Evolutionary conservation across 1,140 invertebrate genomes (phyloP).

Genomic region (Pantala flavescens): DNA sequence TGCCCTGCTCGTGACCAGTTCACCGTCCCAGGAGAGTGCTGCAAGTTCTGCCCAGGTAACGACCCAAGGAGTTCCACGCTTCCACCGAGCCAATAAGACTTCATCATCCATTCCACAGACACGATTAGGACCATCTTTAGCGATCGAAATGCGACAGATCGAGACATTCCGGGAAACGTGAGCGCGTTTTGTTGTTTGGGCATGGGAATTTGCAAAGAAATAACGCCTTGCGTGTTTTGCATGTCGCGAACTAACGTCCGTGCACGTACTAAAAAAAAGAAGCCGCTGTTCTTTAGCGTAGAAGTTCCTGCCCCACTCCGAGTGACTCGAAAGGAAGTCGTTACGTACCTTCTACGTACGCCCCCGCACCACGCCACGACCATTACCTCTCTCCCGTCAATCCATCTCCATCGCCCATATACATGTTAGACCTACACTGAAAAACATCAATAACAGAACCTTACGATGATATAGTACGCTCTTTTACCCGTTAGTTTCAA

Average conservation of each 20-base stretch:
- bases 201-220: background rate
- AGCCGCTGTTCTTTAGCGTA: background rate
- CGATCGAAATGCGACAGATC: background rate
- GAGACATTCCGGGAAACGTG: background rate
- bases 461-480: no score
- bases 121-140: background rate
- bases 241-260: background rate
- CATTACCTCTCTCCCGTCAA: background rate
- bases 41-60: conserved; percentile 80
- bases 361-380: background rate
- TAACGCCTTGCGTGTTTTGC: background rate
- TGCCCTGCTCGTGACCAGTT: conserved; percentile 69
- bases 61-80: background rate
- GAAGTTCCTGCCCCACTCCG: background rate
- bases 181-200: background rate
- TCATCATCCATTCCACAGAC: background rate
- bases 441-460: no score
- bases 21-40: conserved; percentile 72
- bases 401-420: background rate
- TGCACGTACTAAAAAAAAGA: background rate
- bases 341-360: background rate
- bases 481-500: no score
- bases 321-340: background rate
- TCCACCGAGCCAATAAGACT: background rate
- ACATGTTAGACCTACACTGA: no score